phyloP scores from a whole-genome alignment of 2,113 vertebrate species.

The Ctenomys sociabilis region DNA sequence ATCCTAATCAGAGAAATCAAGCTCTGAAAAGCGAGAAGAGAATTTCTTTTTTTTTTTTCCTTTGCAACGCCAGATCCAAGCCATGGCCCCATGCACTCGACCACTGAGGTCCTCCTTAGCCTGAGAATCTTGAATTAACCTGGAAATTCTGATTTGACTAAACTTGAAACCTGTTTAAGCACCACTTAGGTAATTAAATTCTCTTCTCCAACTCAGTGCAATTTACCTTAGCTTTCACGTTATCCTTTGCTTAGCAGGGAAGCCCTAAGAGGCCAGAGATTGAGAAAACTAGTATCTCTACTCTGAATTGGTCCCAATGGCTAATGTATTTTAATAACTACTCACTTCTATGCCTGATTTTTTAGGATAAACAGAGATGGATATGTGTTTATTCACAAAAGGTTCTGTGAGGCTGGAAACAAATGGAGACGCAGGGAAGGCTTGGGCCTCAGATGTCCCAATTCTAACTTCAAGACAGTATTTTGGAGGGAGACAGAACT shows the following conservation, averaged over 20 bases:
- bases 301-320: background rate
- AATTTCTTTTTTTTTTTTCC: background rate
- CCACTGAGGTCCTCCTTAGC: too few species aligned
- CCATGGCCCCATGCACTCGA: too few species aligned
- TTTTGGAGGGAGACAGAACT: background rate
- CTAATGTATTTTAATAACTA: background rate
- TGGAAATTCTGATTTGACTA: background rate
- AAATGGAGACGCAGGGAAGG: background rate
- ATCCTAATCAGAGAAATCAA: background rate
- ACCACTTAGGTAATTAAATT: background rate
- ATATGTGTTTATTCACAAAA: background rate
- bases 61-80: background rate
- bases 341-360: background rate
- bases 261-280: background rate
- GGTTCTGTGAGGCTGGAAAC: background rate
- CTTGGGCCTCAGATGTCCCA: background rate
- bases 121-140: background rate
- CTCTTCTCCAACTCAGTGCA: background rate
- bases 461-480: background rate
- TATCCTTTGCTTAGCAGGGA: background rate
- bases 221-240: background rate
- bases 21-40: background rate
- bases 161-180: background rate
- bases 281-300: background rate
- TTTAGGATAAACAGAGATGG: conserved; percentile 24